Base-by-base conservation (phyloP, 1,140 invertebrate genomes). In the Matsumurasca onukii region DNA sequence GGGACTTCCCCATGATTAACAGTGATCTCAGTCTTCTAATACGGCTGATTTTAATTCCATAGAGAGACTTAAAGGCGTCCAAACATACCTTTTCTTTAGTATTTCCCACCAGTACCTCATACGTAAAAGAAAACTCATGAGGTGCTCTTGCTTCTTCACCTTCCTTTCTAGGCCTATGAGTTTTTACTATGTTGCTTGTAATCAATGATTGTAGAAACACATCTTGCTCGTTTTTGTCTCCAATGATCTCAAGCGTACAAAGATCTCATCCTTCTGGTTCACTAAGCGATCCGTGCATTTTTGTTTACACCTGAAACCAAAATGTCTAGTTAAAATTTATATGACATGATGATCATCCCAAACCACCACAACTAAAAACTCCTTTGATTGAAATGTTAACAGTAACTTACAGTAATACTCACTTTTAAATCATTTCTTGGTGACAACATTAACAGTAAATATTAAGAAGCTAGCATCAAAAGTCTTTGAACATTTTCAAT, bases 161-260 rank as follows among this genome's bases (percentile, higher is more conserved):
- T 55, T 55, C 51, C 3, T 55, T 55, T 55, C 51, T 55, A 25
- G 51, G 51, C 17, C 51, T n/a, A 55, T 55, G 51, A 20, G 17
- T 55, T 55, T 55, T 55, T 20, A 55, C 51, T 22, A 9, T 55
- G 51, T n/a, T 25, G 24, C 20, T 55, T n/a, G 51, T 55, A 20
- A 55, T 55, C 51, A 55, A 25, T n/a, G 51, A 55, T 25, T 55
- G 51, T 55, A 55, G 20, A 55, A 55, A 25, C 22, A 55, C 24
- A 55, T 55, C 51, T 20, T 55, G 51, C 51, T 25, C 51, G 24
- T 55, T 55, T 55, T 55, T 20, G 17, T n/a, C 24, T 55, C 24
- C 51, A 55, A 20, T 55, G 24, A n/a, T 55, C 51, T 25, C 51
- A 55, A 25, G 17, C 51, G 17, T 9, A 55, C 51, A 20, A 55